These are phyloP conservation scores for Thera britannica DNA, from an alignment of 2,888 invertebrate species.

Conservation along the genomic window DNA sequence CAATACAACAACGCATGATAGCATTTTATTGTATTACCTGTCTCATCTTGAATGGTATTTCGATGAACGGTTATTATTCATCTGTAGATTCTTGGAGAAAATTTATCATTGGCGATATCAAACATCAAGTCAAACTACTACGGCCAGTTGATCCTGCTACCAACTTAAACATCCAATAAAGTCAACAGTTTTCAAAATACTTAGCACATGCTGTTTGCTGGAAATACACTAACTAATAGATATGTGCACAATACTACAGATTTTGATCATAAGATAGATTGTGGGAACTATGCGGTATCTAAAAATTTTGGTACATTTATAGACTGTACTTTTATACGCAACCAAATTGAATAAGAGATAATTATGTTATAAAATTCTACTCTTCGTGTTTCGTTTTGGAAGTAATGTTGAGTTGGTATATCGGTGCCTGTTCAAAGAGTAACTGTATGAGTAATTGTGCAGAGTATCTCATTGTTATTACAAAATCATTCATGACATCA, in stretches of 20 bases:
- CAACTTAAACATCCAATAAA: constrained; percentile 21
- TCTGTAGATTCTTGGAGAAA: constrained; percentile 41
- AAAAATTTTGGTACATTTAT: constrained; percentile 53
- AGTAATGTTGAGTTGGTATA: constrained; percentile 17
- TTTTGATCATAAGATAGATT: constrained; percentile 34
- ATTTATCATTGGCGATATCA: constrained; percentile 32
- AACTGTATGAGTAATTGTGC: constrained; percentile 19
- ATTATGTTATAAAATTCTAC: constrained; percentile 3
- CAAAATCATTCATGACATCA: constrained; percentile 1
- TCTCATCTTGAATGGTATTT: constrained; percentile 61
- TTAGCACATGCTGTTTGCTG: constrained; percentile 36
- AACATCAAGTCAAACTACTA: constrained; percentile 24
- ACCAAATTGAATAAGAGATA: constrained; percentile 32
- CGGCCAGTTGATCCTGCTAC: constrained; percentile 14
- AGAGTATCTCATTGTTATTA: constrained; percentile 12
- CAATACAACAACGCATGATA: constrained; percentile 11
- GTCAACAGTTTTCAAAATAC: constrained; percentile 26
- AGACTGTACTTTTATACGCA: constrained; percentile 48
- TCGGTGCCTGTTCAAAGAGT: constrained; percentile 19
- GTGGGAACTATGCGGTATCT: constrained; percentile 59
- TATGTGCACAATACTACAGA: constrained; percentile 46
- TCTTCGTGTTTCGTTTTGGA: constrained; percentile 19
- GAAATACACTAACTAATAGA: constrained; percentile 45
- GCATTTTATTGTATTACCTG: constrained; percentile 45
- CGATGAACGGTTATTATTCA: constrained; percentile 37